These are phyloP conservation scores for Drosophila aff. DNA, from an alignment of 1,140 invertebrate genomes.

Conservation along the genomic window DNA sequence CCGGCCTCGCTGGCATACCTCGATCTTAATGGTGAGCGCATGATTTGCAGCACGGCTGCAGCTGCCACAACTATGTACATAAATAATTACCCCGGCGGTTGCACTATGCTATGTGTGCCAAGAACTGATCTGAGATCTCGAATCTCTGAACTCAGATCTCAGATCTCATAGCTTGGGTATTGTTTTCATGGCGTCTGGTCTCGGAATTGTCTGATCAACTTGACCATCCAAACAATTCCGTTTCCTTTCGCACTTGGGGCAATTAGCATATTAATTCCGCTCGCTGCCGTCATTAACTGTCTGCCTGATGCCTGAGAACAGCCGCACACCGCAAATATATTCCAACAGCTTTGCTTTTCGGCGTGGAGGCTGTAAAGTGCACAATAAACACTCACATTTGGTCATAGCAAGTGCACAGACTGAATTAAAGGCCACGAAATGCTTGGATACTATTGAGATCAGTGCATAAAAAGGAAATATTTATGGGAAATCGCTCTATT, in stretches of 20 bases:
- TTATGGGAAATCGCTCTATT: slow-evolving; percentile 1
- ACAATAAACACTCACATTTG: slow-evolving; percentile 6
- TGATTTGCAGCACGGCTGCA: slow-evolving; percentile 44
- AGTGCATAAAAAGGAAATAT: not conserved
- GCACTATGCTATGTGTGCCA: slow-evolving; percentile 44
- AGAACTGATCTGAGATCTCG: slow-evolving; percentile 44
- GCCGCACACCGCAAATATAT: slow-evolving; percentile 13
- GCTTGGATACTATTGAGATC: not conserved
- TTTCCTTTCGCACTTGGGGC: slow-evolving; percentile 48
- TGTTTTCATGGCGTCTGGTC: slow-evolving; percentile 40
- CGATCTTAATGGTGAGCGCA: slow-evolving; percentile 88
- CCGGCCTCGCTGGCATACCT: slow-evolving; percentile 91
- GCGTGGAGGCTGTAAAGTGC: slow-evolving; percentile 11
- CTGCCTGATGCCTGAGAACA: slow-evolving; percentile 15
- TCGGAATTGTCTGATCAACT: slow-evolving; percentile 27
- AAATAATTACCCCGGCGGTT: slow-evolving; percentile 42
- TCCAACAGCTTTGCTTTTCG: not conserved
- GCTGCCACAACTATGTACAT: slow-evolving; percentile 20
- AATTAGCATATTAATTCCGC: slow-evolving; percentile 44
- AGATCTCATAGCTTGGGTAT: slow-evolving; percentile 36
- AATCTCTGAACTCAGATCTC: slow-evolving; percentile 1
- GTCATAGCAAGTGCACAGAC: slow-evolving; percentile 12
- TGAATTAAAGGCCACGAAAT: slow-evolving; percentile 11
- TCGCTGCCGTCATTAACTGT: slow-evolving; percentile 47
- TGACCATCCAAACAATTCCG: slow-evolving; percentile 46